A percentile compares a stretch with the other conserved stretches of the same genome.
These are phyloP conservation scores for Helicoverpa assulta DNA, from an alignment of 2,888 invertebrate genomes.

Conservation along the genomic window DNA sequence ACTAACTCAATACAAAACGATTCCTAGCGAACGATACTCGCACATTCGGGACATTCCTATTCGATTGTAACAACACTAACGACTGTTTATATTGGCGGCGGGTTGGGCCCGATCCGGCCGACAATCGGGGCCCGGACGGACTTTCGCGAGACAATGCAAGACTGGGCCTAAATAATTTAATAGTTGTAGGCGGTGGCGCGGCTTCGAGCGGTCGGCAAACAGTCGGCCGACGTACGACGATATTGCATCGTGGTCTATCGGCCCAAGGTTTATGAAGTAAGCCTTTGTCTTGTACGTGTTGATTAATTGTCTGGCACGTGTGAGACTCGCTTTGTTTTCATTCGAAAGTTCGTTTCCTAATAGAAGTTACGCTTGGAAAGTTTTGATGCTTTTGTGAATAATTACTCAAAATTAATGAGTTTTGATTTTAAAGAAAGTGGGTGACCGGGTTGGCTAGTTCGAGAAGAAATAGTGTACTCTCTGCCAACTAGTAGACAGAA, in stretches of 20 bases:
- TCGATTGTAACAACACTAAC: constrained; percentile 83
- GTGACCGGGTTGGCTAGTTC: neutral
- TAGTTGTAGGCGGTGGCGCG: constrained; percentile 76
- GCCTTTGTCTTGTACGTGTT: constrained; percentile 56
- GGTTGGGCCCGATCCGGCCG: constrained; percentile 67
- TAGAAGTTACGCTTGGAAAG: constrained; percentile 14
- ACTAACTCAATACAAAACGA: constrained; percentile 84
- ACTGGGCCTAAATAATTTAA: constrained; percentile 88
- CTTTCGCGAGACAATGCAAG: constrained; percentile 87
- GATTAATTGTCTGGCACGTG: constrained; percentile 57
- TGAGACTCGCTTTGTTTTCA: constrained; percentile 45
- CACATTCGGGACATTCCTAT: constrained; percentile 76
- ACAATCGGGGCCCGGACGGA: constrained; percentile 71
- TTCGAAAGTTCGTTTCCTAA: constrained; percentile 38
- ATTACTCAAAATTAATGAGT: neutral
- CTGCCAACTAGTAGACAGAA: neutral
- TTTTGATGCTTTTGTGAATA: constrained; percentile 6
- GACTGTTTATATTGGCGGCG: constrained; percentile 85
- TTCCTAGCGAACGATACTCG: constrained; percentile 80
- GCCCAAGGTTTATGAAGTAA: constrained; percentile 59
- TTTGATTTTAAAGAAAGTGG: neutral
- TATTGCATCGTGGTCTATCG: constrained; percentile 56
- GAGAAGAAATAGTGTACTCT: neutral
- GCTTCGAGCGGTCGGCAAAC: constrained; percentile 81
- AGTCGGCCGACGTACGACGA: constrained; percentile 62